phyloP scores from a whole-genome alignment of 2,797 vertebrate species.

The Moxostoma hubbsi region DNA sequence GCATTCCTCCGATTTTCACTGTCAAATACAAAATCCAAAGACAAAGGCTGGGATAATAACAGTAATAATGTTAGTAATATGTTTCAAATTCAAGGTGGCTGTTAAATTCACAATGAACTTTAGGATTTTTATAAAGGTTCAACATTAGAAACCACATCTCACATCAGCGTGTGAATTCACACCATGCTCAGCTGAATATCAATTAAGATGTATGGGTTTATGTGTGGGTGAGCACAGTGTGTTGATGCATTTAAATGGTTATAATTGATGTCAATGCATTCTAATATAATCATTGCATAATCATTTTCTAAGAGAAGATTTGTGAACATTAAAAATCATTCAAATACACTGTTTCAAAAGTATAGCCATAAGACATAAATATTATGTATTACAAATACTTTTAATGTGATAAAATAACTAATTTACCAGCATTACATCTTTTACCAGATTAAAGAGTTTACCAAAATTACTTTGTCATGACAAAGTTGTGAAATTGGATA shows the following conservation, averaged over 20 bases:
- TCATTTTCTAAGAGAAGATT: background rate
- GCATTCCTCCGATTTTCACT: slow-evolving; percentile 4
- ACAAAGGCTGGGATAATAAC: slow-evolving; percentile 9
- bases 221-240: background rate
- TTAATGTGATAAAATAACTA: too few relatives aligned
- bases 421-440: too few relatives aligned
- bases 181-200: slow-evolving; percentile 5
- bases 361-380: too few relatives aligned
- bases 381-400: too few relatives aligned
- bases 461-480: too few relatives aligned
- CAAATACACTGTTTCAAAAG: too few relatives aligned
- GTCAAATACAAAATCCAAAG: background rate
- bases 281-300: background rate
- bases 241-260: slow-evolving; percentile 18
- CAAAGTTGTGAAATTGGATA: too few relatives aligned
- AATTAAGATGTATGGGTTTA: background rate
- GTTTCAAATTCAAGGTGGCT: background rate
- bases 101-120: background rate
- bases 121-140: background rate
- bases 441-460: too few relatives aligned
- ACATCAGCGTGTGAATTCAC: background rate
- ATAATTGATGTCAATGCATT: background rate
- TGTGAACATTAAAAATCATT: background rate
- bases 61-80: background rate
- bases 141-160: background rate